Evolutionary conservation across 2,113 vertebrate species (phyloP).

Genomic region (Oncorhynchus clarkii): DNA sequence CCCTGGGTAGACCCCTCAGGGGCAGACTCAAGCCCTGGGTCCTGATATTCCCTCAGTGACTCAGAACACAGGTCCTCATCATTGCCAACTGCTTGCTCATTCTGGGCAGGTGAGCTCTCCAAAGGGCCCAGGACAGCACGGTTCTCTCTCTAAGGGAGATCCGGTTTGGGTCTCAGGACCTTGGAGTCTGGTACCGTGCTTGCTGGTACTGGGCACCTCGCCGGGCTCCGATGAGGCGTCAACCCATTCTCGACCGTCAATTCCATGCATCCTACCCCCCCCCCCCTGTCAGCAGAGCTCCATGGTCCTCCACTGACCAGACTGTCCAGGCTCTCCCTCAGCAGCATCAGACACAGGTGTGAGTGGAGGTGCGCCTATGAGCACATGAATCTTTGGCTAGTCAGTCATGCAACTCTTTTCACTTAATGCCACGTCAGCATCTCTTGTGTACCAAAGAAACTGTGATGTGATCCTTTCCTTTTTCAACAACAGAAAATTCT

Average conservation of each 20-base stretch:
- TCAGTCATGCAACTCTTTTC: conserved; percentile 64
- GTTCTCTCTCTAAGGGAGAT: background rate
- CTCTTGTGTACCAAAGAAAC: background rate
- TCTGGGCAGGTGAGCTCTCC: background rate
- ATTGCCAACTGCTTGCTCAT: background rate
- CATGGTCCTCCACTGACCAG: conserved; percentile 73
- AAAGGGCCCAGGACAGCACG: background rate
- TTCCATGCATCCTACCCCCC: background rate
- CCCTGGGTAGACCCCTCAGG: background rate
- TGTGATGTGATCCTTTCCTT: background rate
- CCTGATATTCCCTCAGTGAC: conserved; percentile 47
- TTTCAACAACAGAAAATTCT: background rate
- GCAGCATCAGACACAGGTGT: background rate
- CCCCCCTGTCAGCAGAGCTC: conserved; percentile 51
- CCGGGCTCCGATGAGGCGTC: background rate
- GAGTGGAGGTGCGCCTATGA: conserved; percentile 82
- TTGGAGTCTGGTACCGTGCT: background rate
- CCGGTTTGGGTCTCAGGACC: background rate
- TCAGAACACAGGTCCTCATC: conserved; percentile 35
- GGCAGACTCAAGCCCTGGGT: background rate
- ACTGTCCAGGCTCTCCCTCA: conserved; percentile 18
- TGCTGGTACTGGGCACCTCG: background rate
- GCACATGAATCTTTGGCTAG: conserved; percentile 77
- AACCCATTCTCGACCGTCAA: background rate
- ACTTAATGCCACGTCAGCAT: background rate